These are phyloP conservation scores for Willisornis vidua DNA, from an alignment of 2,113 vertebrate genomes.

Conservation along the genomic window DNA sequence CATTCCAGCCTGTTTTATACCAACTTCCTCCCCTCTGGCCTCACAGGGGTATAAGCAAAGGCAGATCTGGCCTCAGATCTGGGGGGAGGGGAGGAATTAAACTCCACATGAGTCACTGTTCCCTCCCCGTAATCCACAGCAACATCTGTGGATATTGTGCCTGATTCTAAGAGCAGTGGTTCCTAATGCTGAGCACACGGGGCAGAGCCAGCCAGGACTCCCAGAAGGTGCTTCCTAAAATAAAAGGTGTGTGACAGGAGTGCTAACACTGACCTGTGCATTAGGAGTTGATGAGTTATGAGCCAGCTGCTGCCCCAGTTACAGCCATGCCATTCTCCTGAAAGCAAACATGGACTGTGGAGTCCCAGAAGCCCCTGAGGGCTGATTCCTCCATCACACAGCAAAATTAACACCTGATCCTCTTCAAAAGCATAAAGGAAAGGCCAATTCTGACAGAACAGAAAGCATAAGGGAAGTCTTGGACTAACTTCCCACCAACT, in stretches of 20 bases:
- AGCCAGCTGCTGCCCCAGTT: background rate
- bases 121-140: conserved; percentile 7
- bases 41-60: background rate
- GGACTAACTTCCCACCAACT: background rate
- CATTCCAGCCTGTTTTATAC: background rate
- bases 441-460: background rate
- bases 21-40: background rate
- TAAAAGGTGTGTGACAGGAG: background rate
- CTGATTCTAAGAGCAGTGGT: background rate
- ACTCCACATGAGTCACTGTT: background rate
- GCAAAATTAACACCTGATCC: background rate
- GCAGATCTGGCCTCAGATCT: background rate
- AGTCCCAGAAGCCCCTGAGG: background rate
- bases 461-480: background rate
- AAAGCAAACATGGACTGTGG: background rate
- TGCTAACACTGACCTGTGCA: background rate
- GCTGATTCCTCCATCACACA: background rate
- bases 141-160: background rate
- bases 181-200: background rate
- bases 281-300: rapidly evolving
- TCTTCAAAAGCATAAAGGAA: background rate
- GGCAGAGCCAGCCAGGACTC: background rate
- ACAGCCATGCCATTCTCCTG: background rate
- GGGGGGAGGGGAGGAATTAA: conserved; percentile 8
- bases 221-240: background rate